A percentile compares a stretch with the other conserved stretches of the same genome.
Conservation (phyloP, 2,888 invertebrate species). For the Cantharis rustica region DNA sequence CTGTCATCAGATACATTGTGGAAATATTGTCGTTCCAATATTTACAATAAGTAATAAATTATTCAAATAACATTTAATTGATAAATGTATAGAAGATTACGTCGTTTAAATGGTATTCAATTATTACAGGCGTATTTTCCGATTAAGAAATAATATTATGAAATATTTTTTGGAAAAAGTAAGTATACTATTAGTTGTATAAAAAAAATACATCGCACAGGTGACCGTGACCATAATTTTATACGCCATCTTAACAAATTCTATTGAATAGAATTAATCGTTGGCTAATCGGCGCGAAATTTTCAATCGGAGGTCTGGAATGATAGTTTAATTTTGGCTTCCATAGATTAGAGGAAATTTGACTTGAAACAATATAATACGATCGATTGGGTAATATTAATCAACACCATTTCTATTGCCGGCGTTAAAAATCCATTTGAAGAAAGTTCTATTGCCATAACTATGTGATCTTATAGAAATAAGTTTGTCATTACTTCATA, state of each 20-base stretch:
- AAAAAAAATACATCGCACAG: not conserved
- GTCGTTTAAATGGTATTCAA: not conserved
- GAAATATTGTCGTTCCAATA: not conserved
- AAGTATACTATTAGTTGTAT: not conserved
- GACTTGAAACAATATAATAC: not conserved
- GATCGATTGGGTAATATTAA: not conserved
- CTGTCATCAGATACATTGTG: not conserved
- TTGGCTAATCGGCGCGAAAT: not conserved
- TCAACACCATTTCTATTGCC: not conserved
- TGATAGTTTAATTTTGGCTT: not conserved
- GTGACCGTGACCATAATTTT: not conserved
- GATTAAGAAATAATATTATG: not conserved
- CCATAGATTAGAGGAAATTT: not conserved
- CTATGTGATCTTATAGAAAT: conserved; percentile 2
- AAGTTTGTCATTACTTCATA: conserved; percentile 15
- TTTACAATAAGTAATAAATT: not conserved
- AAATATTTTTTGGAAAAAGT: not conserved
- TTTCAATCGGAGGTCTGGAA: not conserved
- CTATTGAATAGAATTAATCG: not conserved
- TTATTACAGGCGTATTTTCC: not conserved
- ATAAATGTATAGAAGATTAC: not conserved
- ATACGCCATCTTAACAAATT: not conserved
- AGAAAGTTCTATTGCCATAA: not conserved
- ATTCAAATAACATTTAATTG: not conserved
- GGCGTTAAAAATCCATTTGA: not conserved